Percentiles rank a stretch among this genome's conserved stretches.
Evolutionary conservation across 2,888 invertebrate genomes (phyloP).

Genomic region (Zhengitettix transpicula): DNA sequence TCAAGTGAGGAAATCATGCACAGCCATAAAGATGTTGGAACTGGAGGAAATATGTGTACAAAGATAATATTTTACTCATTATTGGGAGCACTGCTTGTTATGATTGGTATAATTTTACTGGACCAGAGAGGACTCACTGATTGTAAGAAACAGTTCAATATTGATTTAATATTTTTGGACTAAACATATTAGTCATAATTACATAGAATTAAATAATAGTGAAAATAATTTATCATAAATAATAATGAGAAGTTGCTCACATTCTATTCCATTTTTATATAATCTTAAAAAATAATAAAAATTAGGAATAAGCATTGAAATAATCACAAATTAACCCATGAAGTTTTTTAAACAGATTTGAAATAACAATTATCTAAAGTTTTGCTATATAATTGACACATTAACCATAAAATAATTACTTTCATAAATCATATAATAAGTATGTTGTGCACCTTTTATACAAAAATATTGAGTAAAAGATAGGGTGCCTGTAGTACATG

Average conservation of each 20-base stretch:
- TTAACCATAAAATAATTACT: no score
- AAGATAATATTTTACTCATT: conserved; percentile 66
- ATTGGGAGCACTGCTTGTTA: conserved; percentile 49
- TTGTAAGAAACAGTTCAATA: conserved; percentile 36
- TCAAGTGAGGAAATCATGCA: conserved; percentile 53
- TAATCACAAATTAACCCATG: no score
- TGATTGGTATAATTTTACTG: conserved; percentile 60
- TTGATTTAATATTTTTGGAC: background rate
- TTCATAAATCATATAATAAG: no score
- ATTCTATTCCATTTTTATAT: background rate
- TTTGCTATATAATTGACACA: no score
- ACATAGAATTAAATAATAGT: background rate
- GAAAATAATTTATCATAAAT: background rate
- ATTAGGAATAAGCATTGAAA: no score
- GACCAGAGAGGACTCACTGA: conserved; percentile 65
- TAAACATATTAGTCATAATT: background rate
- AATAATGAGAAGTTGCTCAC: background rate
- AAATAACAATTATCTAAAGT: no score
- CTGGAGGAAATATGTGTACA: conserved; percentile 71
- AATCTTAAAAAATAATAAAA: background rate
- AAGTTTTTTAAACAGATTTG: no score
- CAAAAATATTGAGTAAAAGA: no score
- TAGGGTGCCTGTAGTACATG: no score
- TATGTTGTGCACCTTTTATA: no score
- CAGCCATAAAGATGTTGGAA: conserved; percentile 55